Evolutionary conservation across 2,113 vertebrate genomes (phyloP).

Genomic region (Cyanistes caeruleus): DNA sequence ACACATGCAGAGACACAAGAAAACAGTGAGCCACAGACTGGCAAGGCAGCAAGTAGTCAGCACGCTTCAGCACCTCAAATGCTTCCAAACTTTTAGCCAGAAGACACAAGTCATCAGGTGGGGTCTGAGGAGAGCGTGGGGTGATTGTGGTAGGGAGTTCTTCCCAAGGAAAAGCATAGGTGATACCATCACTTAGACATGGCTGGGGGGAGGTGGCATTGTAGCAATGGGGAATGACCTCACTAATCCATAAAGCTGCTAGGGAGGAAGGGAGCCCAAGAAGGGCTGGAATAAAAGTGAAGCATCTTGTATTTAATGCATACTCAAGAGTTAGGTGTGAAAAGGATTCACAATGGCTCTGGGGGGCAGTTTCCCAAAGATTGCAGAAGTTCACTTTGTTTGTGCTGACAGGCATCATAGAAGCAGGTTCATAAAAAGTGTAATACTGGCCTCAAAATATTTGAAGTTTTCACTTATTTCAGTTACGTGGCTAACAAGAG

Average conservation of each 20-base stretch:
- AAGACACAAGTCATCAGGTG: not conserved
- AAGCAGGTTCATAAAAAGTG: not conserved
- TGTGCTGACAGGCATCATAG: not conserved
- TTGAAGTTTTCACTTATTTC: not conserved
- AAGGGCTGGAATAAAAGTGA: not conserved
- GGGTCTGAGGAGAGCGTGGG: not conserved
- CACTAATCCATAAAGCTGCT: not conserved
- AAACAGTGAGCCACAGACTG: accelerated
- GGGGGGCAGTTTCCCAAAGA: not conserved
- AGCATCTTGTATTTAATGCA: not conserved
- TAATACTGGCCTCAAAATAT: not conserved
- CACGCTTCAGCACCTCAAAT: not conserved
- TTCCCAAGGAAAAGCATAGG: not conserved
- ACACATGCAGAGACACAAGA: not conserved
- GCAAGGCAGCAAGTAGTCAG: not conserved
- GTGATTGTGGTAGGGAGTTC: not conserved
- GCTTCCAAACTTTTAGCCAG: not conserved
- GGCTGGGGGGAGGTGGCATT: not conserved
- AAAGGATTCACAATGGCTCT: not conserved
- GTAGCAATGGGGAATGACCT: not conserved
- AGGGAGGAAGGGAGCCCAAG: not conserved
- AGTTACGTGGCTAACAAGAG: not conserved
- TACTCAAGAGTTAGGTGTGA: not conserved
- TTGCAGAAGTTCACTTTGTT: not conserved
- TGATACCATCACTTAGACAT: not conserved